Conservation (phyloP, 2,113 vertebrate genomes). For the Lophotis ruficrista region DNA sequence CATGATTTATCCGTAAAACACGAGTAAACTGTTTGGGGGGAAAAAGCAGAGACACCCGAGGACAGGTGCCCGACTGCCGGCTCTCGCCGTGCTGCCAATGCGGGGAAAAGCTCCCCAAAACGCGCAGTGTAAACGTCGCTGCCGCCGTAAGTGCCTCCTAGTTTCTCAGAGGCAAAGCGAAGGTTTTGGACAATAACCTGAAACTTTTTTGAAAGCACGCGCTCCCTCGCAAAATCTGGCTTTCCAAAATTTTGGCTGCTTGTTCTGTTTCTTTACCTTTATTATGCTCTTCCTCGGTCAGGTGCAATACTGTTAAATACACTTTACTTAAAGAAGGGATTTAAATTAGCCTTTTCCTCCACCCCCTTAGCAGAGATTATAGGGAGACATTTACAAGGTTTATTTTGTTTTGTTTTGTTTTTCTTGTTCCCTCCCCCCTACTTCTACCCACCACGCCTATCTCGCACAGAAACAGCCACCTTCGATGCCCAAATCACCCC, state of each 20-base stretch:
- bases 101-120: not conserved
- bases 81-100: not conserved
- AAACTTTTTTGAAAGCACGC: not conserved
- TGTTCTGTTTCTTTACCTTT: not conserved
- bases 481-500: not conserved
- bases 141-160: not conserved
- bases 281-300: not conserved
- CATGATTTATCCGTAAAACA: not conserved
- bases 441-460: not conserved
- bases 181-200: not conserved
- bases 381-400: not conserved
- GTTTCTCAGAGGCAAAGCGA: not conserved
- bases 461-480: not conserved
- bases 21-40: rapidly evolving
- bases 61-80: not conserved
- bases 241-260: not conserved
- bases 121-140: not conserved
- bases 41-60: not conserved
- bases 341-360: not conserved
- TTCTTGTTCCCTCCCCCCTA: rapidly evolving
- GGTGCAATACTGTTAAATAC: not conserved
- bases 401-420: rapidly evolving
- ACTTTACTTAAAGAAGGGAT: not conserved
- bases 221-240: not conserved
- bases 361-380: not conserved